These are phyloP conservation scores for Endomychus coccineus DNA, from an alignment of 2,888 invertebrate genomes.

Conservation along the genomic window DNA sequence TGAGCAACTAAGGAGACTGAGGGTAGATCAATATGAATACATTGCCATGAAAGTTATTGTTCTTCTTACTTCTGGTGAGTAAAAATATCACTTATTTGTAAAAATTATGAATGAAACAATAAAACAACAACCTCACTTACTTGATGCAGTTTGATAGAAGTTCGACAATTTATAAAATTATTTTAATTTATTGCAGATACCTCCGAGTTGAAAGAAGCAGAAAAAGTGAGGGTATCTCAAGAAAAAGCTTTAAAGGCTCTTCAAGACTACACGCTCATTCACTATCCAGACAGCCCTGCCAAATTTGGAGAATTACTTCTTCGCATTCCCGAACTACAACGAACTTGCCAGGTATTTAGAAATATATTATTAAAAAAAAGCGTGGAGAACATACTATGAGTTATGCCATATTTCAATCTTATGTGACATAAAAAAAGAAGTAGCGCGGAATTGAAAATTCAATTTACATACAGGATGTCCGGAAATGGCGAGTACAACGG, in stretches of 20 bases:
- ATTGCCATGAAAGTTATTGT: conserved; percentile 94
- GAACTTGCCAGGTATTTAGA: conserved; percentile 82
- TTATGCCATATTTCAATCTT: no score
- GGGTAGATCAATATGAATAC: conserved; percentile 93
- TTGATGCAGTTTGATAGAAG: background rate
- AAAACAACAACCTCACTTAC: no score
- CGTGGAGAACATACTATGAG: no score
- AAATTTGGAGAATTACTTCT: conserved; percentile 91
- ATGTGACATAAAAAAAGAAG: no score
- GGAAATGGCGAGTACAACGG: no score
- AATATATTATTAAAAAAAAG: no score
- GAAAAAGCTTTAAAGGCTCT: conserved; percentile 89
- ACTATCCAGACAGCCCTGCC: conserved; percentile 87
- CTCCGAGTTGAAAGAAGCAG: conserved; percentile 86
- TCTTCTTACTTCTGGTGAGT: conserved; percentile 78
- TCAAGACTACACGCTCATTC: conserved; percentile 82
- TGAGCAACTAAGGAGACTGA: conserved; percentile 79
- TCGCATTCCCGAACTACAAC: conserved; percentile 88
- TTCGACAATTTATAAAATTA: background rate
- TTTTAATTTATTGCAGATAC: conserved; percentile 57
- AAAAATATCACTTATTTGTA: conserved; percentile 5
- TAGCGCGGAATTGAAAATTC: no score
- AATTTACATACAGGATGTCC: no score
- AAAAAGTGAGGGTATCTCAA: conserved; percentile 88
- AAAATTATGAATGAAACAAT: conserved; percentile 3